A percentile compares a stretch with the other conserved stretches of the same genome.
phyloP scores from a whole-genome alignment of 2,113 vertebrate species.

The Larimichthys crocea region DNA sequence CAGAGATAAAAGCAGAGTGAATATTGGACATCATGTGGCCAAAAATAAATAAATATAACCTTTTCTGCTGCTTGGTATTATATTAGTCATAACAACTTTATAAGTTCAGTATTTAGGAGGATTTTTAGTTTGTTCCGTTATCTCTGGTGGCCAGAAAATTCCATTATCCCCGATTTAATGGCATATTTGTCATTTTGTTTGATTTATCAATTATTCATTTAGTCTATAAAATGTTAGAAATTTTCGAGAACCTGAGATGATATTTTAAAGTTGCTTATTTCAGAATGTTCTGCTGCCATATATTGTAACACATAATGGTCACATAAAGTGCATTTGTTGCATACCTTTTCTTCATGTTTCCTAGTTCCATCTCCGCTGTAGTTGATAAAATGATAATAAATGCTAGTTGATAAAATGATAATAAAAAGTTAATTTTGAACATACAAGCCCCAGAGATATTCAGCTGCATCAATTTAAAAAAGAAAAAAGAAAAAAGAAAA shows the following conservation, averaged over 20 bases:
- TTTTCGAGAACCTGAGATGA: neutral
- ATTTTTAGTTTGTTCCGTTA: neutral
- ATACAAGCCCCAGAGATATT: neutral
- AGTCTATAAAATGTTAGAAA: neutral
- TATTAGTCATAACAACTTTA: neutral
- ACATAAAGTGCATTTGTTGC: neutral
- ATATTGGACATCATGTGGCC: neutral
- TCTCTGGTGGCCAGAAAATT: neutral
- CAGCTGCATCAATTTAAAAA: neutral
- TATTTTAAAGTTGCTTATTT: too few species aligned
- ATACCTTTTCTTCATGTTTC: neutral
- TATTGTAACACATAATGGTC: neutral
- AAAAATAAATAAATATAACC: neutral
- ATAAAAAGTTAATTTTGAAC: neutral
- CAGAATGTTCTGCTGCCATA: neutral
- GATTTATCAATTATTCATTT: neutral
- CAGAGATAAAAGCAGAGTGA: neutral
- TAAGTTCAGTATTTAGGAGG: neutral
- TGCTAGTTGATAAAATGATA: neutral
- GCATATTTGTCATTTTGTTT: neutral
- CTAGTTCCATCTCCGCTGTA: neutral
- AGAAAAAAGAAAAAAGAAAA: neutral
- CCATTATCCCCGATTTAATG: neutral
- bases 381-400: neutral
- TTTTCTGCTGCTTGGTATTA: neutral